phyloP scores from a whole-genome alignment of 2,888 invertebrate genomes.

The Rutpela maculata region DNA sequence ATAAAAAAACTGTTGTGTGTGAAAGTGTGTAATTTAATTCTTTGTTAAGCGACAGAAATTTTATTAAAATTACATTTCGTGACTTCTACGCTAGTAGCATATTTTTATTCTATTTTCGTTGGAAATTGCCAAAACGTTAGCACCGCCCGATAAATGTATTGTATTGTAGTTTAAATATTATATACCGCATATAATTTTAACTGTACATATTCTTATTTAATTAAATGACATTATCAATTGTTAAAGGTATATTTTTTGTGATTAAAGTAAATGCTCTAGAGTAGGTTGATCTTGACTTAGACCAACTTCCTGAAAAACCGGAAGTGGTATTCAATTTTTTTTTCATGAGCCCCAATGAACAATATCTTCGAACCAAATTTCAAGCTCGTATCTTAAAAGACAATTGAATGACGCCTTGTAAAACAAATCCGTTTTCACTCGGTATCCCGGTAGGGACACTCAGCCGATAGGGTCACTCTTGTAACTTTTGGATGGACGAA shows the following conservation, averaged over 20 bases:
- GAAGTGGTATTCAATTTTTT: no score
- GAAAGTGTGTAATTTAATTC: slow-evolving; percentile 60
- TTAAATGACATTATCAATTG: slow-evolving; percentile 62
- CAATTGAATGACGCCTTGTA: no score
- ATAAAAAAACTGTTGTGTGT: slow-evolving; percentile 58
- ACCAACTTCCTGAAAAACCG: no score
- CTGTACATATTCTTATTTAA: slow-evolving; percentile 63
- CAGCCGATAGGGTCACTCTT: no score
- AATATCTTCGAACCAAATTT: no score
- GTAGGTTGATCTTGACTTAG: no score
- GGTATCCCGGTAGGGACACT: no score
- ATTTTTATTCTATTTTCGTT: slow-evolving; percentile 50
- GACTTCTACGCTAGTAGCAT: slow-evolving; percentile 64
- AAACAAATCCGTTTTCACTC: no score
- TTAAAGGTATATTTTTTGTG: slow-evolving; percentile 62
- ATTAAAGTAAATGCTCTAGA: slow-evolving; percentile 65
- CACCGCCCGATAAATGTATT: slow-evolving; percentile 51
- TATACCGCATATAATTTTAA: slow-evolving; percentile 59
- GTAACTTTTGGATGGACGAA: no score
- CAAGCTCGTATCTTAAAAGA: no score
- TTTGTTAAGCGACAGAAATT: slow-evolving; percentile 58
- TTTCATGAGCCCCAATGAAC: no score
- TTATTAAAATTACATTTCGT: slow-evolving; percentile 55
- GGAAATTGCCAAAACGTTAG: slow-evolving; percentile 46
- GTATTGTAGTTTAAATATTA: slow-evolving; percentile 54